phyloP scores from a whole-genome alignment of 2,797 vertebrate genomes.

The Gymnocypris eckloni region DNA sequence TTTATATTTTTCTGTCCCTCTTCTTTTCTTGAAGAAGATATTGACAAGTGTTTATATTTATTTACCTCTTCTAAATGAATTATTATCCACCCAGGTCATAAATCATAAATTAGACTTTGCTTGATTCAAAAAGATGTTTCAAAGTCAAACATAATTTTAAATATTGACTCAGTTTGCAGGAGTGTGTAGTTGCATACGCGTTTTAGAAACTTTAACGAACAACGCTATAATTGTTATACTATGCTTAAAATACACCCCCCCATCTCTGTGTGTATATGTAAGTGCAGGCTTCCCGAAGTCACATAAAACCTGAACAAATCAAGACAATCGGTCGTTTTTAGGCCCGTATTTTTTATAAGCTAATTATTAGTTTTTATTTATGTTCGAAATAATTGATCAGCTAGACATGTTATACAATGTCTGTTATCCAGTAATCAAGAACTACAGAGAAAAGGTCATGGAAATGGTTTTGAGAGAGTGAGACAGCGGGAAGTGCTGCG shows the following conservation, averaged over 20 bases:
- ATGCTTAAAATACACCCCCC: neutral
- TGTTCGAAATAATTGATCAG: neutral
- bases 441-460: neutral
- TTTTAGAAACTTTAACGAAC: neutral
- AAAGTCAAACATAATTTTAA: neutral
- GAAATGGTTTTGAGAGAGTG: neutral
- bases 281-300: neutral
- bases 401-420: neutral
- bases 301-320: neutral
- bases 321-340: neutral
- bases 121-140: neutral
- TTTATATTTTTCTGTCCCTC: neutral
- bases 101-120: neutral
- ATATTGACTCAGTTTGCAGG: neutral
- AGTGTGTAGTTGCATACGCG: neutral
- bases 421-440: neutral
- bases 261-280: neutral
- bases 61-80: neutral
- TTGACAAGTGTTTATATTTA: neutral
- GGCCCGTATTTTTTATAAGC: neutral
- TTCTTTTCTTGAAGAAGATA: neutral
- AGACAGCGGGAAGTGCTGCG: neutral
- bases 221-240: neutral
- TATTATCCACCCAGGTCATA: neutral
- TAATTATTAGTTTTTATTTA: neutral